phyloP scores from a whole-genome alignment of 2,888 invertebrate genomes.

The Sphaerophoria taeniata region DNA sequence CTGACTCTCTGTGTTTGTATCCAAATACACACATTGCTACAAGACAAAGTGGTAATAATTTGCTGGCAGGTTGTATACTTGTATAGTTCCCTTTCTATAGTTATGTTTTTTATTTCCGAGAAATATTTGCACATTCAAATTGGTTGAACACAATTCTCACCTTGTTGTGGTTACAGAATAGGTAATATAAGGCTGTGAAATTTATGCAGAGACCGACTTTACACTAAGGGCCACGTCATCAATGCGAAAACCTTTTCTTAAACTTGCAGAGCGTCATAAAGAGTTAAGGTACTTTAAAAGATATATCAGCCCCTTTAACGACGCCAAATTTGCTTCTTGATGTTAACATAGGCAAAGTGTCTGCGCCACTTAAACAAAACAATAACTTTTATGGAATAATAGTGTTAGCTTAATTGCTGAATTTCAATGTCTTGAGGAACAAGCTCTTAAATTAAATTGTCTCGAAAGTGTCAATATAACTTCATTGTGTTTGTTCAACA shows the following conservation, averaged over 20 bases:
- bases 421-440: constrained; percentile 7
- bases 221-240: too few species aligned
- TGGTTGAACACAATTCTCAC: constrained; percentile 64
- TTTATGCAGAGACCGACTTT: background rate
- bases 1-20: too few species aligned
- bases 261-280: too few species aligned
- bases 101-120: background rate
- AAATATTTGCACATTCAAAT: constrained; percentile 55
- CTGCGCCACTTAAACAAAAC: background rate
- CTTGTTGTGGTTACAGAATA: constrained; percentile 56
- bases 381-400: constrained; percentile 40
- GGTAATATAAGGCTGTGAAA: background rate
- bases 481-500: constrained; percentile 30
- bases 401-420: constrained; percentile 55
- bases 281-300: too few species aligned
- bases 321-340: too few species aligned
- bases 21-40: too few species aligned
- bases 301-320: too few species aligned
- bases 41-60: too few species aligned
- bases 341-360: too few species aligned
- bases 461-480: background rate
- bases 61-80: too few species aligned
- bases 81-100: background rate
- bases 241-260: too few species aligned
- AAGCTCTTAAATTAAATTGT: background rate